Evolutionary conservation across 2,797 vertebrate genomes (phyloP), one percentile per base, ranked within the genome.

Genomic region (Pterois miles): DNA sequence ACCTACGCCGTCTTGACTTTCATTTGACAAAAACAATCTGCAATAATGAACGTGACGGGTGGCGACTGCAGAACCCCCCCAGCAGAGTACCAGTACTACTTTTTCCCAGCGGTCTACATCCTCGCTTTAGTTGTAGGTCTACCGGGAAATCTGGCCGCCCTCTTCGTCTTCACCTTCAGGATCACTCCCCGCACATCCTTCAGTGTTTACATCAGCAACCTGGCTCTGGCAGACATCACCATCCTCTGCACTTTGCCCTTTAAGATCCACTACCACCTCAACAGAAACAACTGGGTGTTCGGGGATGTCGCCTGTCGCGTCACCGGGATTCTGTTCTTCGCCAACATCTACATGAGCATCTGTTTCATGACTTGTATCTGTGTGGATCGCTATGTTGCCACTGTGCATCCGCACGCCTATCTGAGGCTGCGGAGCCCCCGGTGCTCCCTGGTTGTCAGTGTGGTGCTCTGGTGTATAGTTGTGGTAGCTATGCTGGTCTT

Each of bases 331-430:
- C 2, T 97, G 1, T 96, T 92, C 89, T 94, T 86, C 8, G 65
- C 94, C 74, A 96, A 96, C 91, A 90, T 93, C 82, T 96, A 95
- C 74, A 83, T 97, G 23, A 97, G 96, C 88, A 91, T 96, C 1
- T 93, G 90, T 34, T 96, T 97, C 69, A 95, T 97, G 89, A 92
- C 94, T 18, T 97, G 96, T 25, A 95, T 97, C 56, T 96, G 95
- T 0, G 58, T 95, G 3, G 96, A 98, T 34, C 93, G 96, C 9
- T 97, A 97, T 74, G 6, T 97, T 0, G 96, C 96, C 0, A 95
- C 93, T 0, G 80, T 96, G 18, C 93, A 96, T 23, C 97, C 97
- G 0, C 91, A 96, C 27, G 40, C 25, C 0, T 97, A 96, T 78
- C 69, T 96, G 78, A 88, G 62, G 18, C 50, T 96, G 59, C 84